Base-by-base conservation (phyloP, 2,888 invertebrate species). In the Acronicta leporina region DNA sequence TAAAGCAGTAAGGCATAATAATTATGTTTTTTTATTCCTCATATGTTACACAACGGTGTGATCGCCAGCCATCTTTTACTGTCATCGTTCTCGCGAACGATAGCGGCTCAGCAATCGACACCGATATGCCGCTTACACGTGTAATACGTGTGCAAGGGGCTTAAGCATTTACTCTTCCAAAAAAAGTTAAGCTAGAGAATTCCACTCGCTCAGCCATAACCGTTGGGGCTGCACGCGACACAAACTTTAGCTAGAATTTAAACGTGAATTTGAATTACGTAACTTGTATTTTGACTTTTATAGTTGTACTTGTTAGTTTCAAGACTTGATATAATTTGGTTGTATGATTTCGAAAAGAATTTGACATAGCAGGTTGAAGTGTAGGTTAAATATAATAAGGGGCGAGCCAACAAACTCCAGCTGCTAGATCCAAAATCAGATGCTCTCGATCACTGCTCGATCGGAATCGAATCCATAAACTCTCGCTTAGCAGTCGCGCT, bases 61-160 rank as follows among this genome's bases (percentile, higher is more conserved):
- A 76, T 14, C 59, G 46, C 8, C 44, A 52, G 43, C 52, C 53
- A 49, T 35, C 49, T 53, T 64, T 72, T 68, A 75, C 56, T 68
- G 69, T 64, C 69, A 66, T 73, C 69, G 75, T 78, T 78, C 66
- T 53, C 61, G 61, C 60, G 53, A 65, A 52, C 68, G 75, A 75
- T 77, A 80, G 75, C 61, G 63, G 63, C 65, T 67, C 69, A 66
- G 67, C 64, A 68, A 75, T 75, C 71, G 75, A 68, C 50, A 52
- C 65, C 77, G 79, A 77, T 74, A 70, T 73, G 54, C 54, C 35
- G 63, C 69, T 66, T 65, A 68, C 64, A 68, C 72, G 71, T 77
- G 73, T 82, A 68, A 78, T 75, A 78, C 75, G 74, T 77, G 80
- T 79, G 70, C 64, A 51, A 63, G 63, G 63, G 64, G 57, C 72